Conservation (phyloP, 2,797 vertebrate genomes). For the Erithacus rubecula region DNA sequence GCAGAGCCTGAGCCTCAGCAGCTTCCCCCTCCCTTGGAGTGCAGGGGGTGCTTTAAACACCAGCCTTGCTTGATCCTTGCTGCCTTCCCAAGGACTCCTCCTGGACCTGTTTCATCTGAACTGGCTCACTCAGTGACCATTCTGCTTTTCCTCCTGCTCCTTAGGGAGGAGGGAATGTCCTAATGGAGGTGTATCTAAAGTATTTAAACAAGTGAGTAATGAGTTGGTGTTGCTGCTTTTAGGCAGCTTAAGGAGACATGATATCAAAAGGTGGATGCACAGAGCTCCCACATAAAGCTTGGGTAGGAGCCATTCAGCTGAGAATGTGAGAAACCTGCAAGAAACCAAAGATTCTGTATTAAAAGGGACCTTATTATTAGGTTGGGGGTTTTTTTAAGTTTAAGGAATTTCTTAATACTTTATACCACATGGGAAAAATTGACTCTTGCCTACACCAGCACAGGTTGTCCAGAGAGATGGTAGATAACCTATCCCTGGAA, state of each 20-base stretch:
- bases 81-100: not conserved
- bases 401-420: not conserved
- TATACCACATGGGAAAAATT: not conserved
- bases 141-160: not conserved
- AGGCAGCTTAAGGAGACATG: not conserved
- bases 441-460: not conserved
- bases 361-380: not conserved
- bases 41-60: not conserved
- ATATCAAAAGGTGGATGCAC: accelerated
- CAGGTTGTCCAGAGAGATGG: not conserved
- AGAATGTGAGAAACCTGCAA: not conserved
- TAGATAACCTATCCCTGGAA: not conserved
- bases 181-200: not conserved
- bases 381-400: not conserved
- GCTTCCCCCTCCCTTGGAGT: not conserved
- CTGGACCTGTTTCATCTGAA: accelerated
- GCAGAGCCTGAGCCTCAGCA: not conserved
- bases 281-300: not conserved
- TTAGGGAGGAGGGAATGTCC: not conserved
- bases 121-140: accelerated
- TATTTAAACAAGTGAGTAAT: not conserved
- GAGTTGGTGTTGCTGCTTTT: not conserved
- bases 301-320: not conserved
- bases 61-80: not conserved
- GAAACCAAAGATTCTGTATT: not conserved